Evolutionary conservation across 2,797 vertebrate species (phyloP).

Genomic region (Nyctalus aviator): DNA sequence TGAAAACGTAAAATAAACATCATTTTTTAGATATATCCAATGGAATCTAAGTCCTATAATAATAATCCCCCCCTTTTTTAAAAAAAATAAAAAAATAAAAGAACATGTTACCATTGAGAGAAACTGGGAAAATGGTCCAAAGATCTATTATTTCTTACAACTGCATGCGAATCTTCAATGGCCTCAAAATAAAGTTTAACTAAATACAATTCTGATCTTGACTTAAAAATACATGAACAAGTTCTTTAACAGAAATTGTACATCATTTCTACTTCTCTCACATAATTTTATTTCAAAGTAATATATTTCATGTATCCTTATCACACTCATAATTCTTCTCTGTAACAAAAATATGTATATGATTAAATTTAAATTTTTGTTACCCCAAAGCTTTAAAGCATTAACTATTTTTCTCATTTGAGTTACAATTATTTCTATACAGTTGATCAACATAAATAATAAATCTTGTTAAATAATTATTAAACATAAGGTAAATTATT

Average conservation of each 20-base stretch:
- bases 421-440: neutral
- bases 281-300: slow-evolving; percentile 26
- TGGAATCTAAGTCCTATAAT: slow-evolving; percentile 24
- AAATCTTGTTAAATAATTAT: slow-evolving; percentile 37
- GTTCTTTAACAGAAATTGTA: neutral
- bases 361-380: neutral
- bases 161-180: neutral
- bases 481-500: slow-evolving; percentile 21
- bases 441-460: neutral
- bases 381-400: neutral
- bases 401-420: slow-evolving; percentile 31
- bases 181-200: neutral
- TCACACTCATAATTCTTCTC: neutral
- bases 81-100: no score
- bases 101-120: neutral
- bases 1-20: neutral
- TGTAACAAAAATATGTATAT: slow-evolving; percentile 4
- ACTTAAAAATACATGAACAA: neutral
- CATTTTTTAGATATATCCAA: neutral
- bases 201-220: slow-evolving; percentile 34
- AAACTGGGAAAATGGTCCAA: neutral
- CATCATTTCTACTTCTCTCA: neutral
- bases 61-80: neutral
- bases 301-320: neutral
- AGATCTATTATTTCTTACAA: neutral